Conservation (phyloP, 2,888 invertebrate genomes). For the Serripes groenlandicus region DNA sequence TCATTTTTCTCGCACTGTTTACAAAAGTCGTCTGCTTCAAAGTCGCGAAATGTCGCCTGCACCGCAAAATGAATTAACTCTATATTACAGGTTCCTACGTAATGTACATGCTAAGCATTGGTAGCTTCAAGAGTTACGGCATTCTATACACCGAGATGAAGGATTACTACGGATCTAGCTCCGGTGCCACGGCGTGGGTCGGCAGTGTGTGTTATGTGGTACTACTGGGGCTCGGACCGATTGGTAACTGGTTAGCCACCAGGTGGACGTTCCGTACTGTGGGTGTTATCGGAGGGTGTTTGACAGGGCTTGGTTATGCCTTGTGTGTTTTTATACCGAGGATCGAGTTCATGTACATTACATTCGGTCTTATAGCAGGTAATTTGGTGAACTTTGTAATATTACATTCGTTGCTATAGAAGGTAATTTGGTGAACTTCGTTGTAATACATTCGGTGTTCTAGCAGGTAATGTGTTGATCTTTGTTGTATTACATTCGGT, state of each 20-base stretch:
- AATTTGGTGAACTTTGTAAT: too few relatives aligned
- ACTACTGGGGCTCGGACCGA: slow-evolving; percentile 68
- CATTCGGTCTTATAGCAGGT: slow-evolving; percentile 70
- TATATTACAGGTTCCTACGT: slow-evolving; percentile 62
- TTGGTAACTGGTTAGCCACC: slow-evolving; percentile 70
- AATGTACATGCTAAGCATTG: slow-evolving; percentile 65
- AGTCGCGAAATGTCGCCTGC: too few relatives aligned
- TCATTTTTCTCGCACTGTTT: too few relatives aligned
- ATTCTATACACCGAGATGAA: slow-evolving; percentile 75
- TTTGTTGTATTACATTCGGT: too few relatives aligned
- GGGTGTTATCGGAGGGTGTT: slow-evolving; percentile 67
- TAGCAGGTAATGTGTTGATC: too few relatives aligned
- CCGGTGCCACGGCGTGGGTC: slow-evolving; percentile 72
- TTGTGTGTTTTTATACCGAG: slow-evolving; percentile 66
- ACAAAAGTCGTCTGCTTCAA: too few relatives aligned
- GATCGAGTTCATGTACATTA: slow-evolving; percentile 67
- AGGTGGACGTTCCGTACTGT: slow-evolving; percentile 64
- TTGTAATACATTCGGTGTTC: too few relatives aligned
- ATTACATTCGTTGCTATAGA: too few relatives aligned
- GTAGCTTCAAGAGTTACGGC: slow-evolving; percentile 73
- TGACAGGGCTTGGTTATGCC: slow-evolving; percentile 63
- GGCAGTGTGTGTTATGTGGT: slow-evolving; percentile 61
- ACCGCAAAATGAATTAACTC: too few relatives aligned
- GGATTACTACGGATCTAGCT: slow-evolving; percentile 62
- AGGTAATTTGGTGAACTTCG: too few relatives aligned